These are phyloP conservation scores for Drosophila virilis DNA, from an alignment of 1,140 invertebrate genomes.

Conservation along the genomic window DNA sequence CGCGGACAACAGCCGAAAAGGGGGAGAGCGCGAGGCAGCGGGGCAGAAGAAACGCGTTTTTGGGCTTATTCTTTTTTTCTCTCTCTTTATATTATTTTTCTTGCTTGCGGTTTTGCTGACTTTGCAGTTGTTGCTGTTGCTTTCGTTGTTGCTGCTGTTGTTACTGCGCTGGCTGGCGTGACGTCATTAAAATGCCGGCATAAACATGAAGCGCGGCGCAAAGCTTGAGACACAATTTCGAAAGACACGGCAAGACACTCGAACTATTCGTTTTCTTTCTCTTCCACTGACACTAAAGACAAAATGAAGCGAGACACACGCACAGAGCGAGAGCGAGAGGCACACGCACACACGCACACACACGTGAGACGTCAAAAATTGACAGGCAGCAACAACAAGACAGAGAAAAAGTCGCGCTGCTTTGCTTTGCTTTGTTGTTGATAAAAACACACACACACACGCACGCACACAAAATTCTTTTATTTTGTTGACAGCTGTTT, in stretches of 20 bases:
- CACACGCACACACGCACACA: constrained; percentile 23
- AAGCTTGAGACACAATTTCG: constrained; percentile 2
- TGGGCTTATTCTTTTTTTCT: constrained; percentile 18
- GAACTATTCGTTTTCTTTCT: constrained; percentile 22
- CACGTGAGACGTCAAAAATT: constrained; percentile 43
- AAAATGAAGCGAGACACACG: constrained; percentile 22
- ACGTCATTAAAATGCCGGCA: constrained; percentile 79
- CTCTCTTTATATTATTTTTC: constrained; percentile 8
- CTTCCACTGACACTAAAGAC: constrained; percentile 37
- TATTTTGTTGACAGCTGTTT: constrained; percentile 40
- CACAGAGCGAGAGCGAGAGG: constrained; percentile 23
- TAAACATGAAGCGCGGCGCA: constrained; percentile 44
- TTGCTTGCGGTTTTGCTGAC: constrained; percentile 33
- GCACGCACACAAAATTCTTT: background rate
- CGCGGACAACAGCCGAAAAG: constrained; percentile 21
- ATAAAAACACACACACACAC: constrained; percentile 23
- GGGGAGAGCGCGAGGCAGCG: background rate
- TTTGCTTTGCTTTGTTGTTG: constrained; percentile 30
- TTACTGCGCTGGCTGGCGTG: constrained; percentile 50
- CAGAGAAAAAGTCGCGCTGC: constrained; percentile 13
- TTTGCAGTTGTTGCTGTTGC: constrained; percentile 32
- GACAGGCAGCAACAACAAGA: constrained; percentile 27
- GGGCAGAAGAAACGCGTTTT: constrained; percentile 30
- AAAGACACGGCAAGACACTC: background rate
- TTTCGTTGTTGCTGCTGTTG: constrained; percentile 29